Evolutionary conservation across 2,888 invertebrate species (phyloP).

Genomic region (Eretmocerus hayati): DNA sequence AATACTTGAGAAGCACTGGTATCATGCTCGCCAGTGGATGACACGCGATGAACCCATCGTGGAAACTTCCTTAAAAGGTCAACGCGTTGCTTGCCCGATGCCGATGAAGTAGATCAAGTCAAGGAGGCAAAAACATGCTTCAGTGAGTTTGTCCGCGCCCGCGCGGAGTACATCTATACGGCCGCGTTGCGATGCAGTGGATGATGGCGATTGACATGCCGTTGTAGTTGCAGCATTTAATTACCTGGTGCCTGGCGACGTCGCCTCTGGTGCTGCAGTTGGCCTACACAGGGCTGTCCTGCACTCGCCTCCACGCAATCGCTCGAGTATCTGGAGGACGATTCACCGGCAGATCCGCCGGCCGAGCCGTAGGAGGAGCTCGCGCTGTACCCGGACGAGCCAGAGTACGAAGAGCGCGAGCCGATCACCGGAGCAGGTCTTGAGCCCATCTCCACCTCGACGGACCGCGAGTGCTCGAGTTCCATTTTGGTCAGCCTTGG

Average conservation of each 20-base stretch:
- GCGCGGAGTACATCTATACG: too few species aligned
- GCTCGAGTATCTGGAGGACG: constrained; percentile 3
- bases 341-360: background rate
- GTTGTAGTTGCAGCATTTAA: constrained; percentile 2
- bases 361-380: background rate
- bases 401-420: constrained; percentile 1
- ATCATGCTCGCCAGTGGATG: too few species aligned
- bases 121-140: too few species aligned
- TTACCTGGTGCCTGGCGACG: constrained; percentile 16
- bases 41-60: too few species aligned
- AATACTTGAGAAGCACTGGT: too few species aligned
- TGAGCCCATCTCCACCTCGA: constrained; percentile 12
- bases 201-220: background rate
- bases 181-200: too few species aligned
- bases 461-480: constrained; percentile 8
- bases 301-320: constrained; percentile 15
- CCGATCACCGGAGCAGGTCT: constrained; percentile 5
- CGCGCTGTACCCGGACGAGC: background rate
- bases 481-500: constrained; percentile 16
- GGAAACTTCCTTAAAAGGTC: too few species aligned
- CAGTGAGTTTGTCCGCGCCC: too few species aligned
- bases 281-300: constrained; percentile 13
- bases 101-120: too few species aligned
- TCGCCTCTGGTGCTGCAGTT: constrained; percentile 1
- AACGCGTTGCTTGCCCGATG: too few species aligned